Evolutionary conservation across 1,140 invertebrate genomes (phyloP), one percentile per base, ranked within the genome.

Genomic region (Leptestheria dahalacensis): DNA sequence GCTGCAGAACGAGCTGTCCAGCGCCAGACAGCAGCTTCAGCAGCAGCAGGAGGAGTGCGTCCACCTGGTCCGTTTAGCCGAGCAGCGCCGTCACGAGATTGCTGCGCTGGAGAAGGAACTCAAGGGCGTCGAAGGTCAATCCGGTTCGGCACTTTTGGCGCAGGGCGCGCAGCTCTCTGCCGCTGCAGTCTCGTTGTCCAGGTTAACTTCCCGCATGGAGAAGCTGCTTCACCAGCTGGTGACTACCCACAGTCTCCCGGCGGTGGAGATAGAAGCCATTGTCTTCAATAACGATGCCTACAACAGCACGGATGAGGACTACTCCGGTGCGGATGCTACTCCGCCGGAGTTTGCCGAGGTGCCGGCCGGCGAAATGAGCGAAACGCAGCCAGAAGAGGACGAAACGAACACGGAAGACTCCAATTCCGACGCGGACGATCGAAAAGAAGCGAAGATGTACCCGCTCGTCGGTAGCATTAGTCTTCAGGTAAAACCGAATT

Each of bases 231-330:
- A 82, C 67, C 81, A 85, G 67, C 74, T 88, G 59, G 78, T 83
- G 33, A 75, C 73, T 57, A 81, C 82, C 11, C 87, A 87, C 69
- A 77, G 75, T 64, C 84, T 88, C 67, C 84, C 85, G 10, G 78
- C 80, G 63, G 80, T 85, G 66, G 83, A 84, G 71, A 71, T 86
- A 25, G 83, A 86, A 75, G 84, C 85, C 1, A 23, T 82, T 48
- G 79, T 85, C 54, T 86, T 82, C 69, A 82, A 85, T 66, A 84
- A 85, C 60, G 84, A 86, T 67, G 82, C 78, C 0, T 83, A 80
- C 68, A 80, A 29, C 33, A 41, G 33, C 33, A 41, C 33, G 53
- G 53, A 55, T 18, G 53, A 55, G 6, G 33, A 20, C 12, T 12
- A 24, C 21, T 29, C 2, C 33, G 21, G 26, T 29, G n/a, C 53